phyloP scores from a whole-genome alignment of 1,140 invertebrate genomes.

The Colletes gigas region DNA sequence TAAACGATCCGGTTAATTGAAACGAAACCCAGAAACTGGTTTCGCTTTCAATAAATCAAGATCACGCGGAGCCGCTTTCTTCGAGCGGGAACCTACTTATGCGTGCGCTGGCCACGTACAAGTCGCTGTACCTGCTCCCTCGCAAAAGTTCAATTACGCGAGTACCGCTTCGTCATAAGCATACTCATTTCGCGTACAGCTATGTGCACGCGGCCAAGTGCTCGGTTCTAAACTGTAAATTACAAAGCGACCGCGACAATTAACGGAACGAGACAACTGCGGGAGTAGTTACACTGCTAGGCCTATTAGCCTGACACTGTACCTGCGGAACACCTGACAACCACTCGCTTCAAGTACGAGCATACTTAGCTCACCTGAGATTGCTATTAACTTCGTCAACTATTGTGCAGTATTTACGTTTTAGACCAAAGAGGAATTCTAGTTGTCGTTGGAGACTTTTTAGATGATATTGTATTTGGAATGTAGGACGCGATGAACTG shows the following conservation, averaged over 20 bases:
- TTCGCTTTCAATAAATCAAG: constrained; percentile 26
- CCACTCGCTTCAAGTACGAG: background rate
- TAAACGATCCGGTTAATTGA: background rate
- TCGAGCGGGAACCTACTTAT: background rate
- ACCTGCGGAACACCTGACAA: constrained; percentile 5
- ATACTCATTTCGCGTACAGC: background rate
- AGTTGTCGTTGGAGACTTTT: too few relatives aligned
- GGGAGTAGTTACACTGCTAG: background rate
- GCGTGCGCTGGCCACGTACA: too few relatives aligned
- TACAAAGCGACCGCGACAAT: constrained; percentile 33
- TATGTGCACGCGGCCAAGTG: too few relatives aligned
- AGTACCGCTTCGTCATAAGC: background rate
- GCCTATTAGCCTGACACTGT: constrained; percentile 18
- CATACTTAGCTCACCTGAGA: background rate
- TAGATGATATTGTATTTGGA: too few relatives aligned
- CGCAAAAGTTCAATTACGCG: background rate
- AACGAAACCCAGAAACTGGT: constrained; percentile 2
- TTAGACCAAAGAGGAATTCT: background rate
- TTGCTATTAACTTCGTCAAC: background rate
- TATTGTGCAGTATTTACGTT: background rate
- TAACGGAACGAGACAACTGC: constrained; percentile 28
- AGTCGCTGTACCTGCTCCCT: background rate
- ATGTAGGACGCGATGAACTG: too few relatives aligned
- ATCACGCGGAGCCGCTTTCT: constrained; percentile 13
- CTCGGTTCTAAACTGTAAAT: constrained; percentile 4